Evolutionary conservation across 2,113 vertebrate genomes (phyloP).

Genomic region (Onychostoma macrolepis): DNA sequence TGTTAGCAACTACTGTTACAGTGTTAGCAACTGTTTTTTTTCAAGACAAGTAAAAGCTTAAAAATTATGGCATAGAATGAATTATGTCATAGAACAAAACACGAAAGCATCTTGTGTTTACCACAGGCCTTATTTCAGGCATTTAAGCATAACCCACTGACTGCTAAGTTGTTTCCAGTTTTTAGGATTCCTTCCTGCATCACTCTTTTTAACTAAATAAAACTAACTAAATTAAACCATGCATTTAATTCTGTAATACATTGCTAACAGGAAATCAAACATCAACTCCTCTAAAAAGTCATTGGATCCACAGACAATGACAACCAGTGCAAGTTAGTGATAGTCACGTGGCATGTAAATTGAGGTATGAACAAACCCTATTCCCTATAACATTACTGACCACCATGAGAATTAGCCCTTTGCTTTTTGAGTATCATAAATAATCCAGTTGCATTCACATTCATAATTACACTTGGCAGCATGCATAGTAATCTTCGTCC

Average conservation of each 20-base stretch:
- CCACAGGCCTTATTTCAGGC: too few relatives aligned
- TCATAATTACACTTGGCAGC: conserved; percentile 5
- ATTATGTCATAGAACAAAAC: too few relatives aligned
- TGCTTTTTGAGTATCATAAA: background rate
- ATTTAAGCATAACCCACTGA: too few relatives aligned
- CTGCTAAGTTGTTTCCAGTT: too few relatives aligned
- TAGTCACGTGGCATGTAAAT: background rate
- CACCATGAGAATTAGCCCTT: background rate
- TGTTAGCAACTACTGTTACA: too few relatives aligned
- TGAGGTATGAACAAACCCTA: background rate
- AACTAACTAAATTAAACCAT: too few relatives aligned
- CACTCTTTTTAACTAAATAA: too few relatives aligned
- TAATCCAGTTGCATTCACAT: conserved; percentile 18
- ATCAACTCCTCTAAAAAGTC: background rate
- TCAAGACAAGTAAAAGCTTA: too few relatives aligned
- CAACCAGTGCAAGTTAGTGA: background rate
- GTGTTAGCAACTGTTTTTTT: too few relatives aligned
- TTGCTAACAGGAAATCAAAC: background rate
- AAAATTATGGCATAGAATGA: too few relatives aligned
- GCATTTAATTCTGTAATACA: background rate
- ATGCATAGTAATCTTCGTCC: conserved; percentile 9
- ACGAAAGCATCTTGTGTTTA: too few relatives aligned
- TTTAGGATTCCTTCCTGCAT: too few relatives aligned
- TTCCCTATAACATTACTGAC: background rate
- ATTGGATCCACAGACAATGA: background rate